Evolutionary conservation across 2,113 vertebrate genomes (phyloP), one percentile per base, ranked within the genome.

Genomic region (Pungitius pungitius): DNA sequence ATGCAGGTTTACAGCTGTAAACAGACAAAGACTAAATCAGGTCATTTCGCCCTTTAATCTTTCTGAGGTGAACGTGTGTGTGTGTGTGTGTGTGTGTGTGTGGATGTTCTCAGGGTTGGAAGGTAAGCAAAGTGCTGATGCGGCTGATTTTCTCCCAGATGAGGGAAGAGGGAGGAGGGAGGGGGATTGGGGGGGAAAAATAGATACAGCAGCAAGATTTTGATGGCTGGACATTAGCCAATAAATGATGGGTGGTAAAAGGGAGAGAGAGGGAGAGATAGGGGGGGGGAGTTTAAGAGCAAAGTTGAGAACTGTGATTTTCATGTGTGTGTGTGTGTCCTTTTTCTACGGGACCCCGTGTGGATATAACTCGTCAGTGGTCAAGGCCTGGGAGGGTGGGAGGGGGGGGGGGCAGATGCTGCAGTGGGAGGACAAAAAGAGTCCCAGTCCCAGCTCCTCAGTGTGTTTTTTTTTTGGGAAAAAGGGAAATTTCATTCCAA

Each of bases 201-300:
- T 52, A 88, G 82, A 91, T 74, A 86, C 69, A 90, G 83, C 86
- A 87, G 89, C 89, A 90, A 82, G 78, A 91, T 88, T 91, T 87
- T 90, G 90, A 91, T 90, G 76, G 86, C 83, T 85, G 86, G 85
- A 87, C 87, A 89, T 91, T 88, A 91, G 78, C 82, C 86, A 88
- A 86, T 91, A 90, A 89, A 88, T 91, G 88, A 91, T 89, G 82
- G 86, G 78, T 81, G 67, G 76, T 75, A 56, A 79, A 71, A 69
- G 73, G 77, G 77, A 84, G 69, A 82, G 18, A 64, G 54, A 22
- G 51, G 45, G 30, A 30, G 30, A 30, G 30, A 30, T 3, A 30
- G 30, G 12, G 75, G 39, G 43, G 42, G 40, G 20, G 62, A 69
- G 75, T 12, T 54, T 47, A 52, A 67, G 81, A 65, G 81, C 64